Evolutionary conservation across 2,888 invertebrate genomes (phyloP).

Genomic region (Podabrus alpinus): DNA sequence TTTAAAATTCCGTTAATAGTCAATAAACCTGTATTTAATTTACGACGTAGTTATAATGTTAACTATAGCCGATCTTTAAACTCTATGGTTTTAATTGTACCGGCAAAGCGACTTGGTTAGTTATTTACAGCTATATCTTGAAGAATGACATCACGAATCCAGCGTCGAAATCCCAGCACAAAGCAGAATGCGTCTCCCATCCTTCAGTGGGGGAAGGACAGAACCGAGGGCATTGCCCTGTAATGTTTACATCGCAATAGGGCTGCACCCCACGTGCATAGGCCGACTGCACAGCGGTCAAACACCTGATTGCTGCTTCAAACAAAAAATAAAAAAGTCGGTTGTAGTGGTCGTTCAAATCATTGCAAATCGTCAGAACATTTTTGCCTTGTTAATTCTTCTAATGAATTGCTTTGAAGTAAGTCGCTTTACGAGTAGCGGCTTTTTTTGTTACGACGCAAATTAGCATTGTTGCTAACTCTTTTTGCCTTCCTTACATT

Average conservation of each 20-base stretch:
- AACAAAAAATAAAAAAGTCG: slow-evolving; percentile 18
- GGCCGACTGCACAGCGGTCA: slow-evolving; percentile 22
- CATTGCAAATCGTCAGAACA: slow-evolving; percentile 1
- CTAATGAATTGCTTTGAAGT: neutral
- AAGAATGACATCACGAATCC: slow-evolving; percentile 22
- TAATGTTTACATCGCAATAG: slow-evolving; percentile 54
- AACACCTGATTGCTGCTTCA: slow-evolving; percentile 27
- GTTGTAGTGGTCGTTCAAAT: slow-evolving; percentile 7
- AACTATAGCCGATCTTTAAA: neutral
- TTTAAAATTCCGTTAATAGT: neutral
- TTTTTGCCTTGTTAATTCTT: neutral
- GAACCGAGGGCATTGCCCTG: slow-evolving; percentile 47
- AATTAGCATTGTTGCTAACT: neutral
- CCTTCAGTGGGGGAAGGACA: slow-evolving; percentile 14
- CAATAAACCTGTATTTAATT: neutral
- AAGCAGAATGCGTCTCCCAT: slow-evolving; percentile 15
- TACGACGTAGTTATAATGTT: neutral
- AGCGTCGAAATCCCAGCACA: slow-evolving; percentile 22
- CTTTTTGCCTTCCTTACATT: neutral
- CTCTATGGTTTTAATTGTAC: slow-evolving; percentile 1
- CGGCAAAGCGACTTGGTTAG: neutral
- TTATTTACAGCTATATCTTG: slow-evolving; percentile 11
- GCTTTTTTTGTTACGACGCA: neutral
- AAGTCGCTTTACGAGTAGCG: neutral
- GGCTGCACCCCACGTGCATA: slow-evolving; percentile 40